phyloP scores from a whole-genome alignment of 2,888 invertebrate genomes.

The Caenorhabditis afra region DNA sequence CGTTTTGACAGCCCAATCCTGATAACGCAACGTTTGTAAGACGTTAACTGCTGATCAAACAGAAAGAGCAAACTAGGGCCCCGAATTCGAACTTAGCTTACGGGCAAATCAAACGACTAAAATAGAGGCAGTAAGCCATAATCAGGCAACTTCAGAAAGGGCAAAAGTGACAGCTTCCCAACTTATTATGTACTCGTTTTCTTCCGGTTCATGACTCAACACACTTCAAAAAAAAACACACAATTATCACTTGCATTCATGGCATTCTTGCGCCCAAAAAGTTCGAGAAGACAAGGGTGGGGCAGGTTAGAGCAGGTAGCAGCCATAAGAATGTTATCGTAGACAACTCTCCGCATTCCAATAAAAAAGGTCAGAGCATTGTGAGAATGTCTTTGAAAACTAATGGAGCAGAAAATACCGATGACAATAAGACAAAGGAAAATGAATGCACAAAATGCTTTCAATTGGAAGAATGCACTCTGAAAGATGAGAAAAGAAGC shows the following conservation, averaged over 20 bases:
- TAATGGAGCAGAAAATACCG: conserved; percentile 9
- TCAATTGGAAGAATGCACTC: too few relatives aligned
- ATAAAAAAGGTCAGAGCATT: conserved; percentile 40
- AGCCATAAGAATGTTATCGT: conserved; percentile 1
- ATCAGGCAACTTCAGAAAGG: neutral
- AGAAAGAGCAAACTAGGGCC: conserved; percentile 43
- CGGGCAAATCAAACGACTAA: conserved; percentile 17
- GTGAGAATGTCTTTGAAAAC: conserved; percentile 11
- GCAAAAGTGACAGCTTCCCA: conserved; percentile 7
- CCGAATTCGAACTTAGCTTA: conserved; percentile 29
- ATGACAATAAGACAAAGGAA: conserved; percentile 29
- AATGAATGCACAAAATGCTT: conserved; percentile 8
- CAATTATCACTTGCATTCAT: conserved; percentile 42
- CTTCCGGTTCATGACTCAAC: conserved; percentile 33
- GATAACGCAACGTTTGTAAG: conserved; percentile 41
- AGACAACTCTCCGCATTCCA: conserved; percentile 16
- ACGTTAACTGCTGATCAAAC: conserved; percentile 52
- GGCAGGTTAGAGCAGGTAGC: conserved; percentile 10
- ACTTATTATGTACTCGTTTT: conserved; percentile 10
- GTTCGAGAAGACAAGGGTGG: too few relatives aligned
- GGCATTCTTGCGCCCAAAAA: conserved; percentile 8
- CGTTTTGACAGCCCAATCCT: neutral
- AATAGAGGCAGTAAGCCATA: neutral
- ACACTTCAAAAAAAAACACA: conserved; percentile 25
- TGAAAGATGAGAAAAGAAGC: too few relatives aligned